A percentile compares a stretch with the other conserved stretches of the same genome.
Conservation (phyloP, 1,140 invertebrate species). For the Philotrypesis tridentata region DNA sequence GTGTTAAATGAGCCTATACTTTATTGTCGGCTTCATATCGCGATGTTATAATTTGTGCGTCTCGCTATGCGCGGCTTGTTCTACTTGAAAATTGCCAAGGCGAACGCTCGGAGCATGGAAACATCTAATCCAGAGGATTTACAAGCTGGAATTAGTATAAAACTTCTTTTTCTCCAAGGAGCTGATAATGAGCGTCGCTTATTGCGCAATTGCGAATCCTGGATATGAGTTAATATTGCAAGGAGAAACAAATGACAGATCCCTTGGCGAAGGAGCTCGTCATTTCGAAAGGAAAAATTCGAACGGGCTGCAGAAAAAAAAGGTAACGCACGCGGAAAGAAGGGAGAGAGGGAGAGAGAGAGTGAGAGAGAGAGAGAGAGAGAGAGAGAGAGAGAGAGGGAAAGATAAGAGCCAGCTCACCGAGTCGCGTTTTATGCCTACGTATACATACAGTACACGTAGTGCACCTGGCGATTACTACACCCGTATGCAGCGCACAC, state of each 20-base stretch:
- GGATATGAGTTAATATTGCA: background rate
- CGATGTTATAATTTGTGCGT: background rate
- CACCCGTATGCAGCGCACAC: background rate
- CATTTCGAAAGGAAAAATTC: background rate
- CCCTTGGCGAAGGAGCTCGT: too few species aligned
- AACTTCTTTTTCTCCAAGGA: background rate
- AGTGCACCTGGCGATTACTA: background rate
- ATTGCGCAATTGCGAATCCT: background rate
- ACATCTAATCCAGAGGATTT: background rate
- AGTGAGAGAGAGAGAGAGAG: background rate
- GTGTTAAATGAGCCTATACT: too few species aligned
- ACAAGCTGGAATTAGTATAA: background rate
- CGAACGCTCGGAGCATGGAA: background rate
- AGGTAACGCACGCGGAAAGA: too few species aligned
- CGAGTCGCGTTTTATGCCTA: background rate
- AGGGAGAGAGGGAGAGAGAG: too few species aligned
- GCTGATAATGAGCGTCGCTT: background rate
- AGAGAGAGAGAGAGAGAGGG: background rate
- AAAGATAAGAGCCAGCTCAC: background rate
- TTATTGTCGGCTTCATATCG: too few species aligned
- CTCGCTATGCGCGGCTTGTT: background rate
- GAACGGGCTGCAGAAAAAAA: too few species aligned
- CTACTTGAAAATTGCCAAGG: background rate
- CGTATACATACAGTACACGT: background rate
- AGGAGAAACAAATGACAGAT: too few species aligned